Base-by-base conservation (phyloP, 2,888 invertebrate species). In the Argynnis bischoffii region DNA sequence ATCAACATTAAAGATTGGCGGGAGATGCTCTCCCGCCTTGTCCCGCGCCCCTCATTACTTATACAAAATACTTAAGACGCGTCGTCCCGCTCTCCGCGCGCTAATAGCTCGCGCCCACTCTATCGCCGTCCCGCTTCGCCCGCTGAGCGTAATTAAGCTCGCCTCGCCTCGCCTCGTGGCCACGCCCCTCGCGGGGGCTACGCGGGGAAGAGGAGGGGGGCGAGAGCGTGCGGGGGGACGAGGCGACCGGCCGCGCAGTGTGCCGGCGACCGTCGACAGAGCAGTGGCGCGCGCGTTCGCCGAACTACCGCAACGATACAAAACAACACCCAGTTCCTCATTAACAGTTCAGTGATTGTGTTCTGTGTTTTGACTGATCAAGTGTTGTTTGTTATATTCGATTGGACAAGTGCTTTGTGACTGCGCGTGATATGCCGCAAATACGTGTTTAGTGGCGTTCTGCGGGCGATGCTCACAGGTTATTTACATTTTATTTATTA, bases 31-130 rank as follows among this genome's bases (percentile, higher is more conserved):
- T 54, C 57, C 56, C 65, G 55, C 90, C 85, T 85, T 81, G 84
- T 85, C 91, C 88, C 92, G 90, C 92, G 84, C 93, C 93, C 87
- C 93, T 92, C 92, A 93, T 93, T 93, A 93, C 92, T 93, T 93
- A 93, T 93, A 93, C 93, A 93, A 93, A 93, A 93, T 92, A 92
- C 92, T 92, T 92, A 92, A 92, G 92, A 90, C 91, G 91, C 91
- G 90, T 90, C 94, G 92, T 91, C 93, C 90, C 90, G 90, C 94
- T 93, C 94, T 94, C 94, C 93, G 93, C 93, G 93, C 88, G 94
- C 94, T 94, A 94, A 94, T 94, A 94, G 94, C 94, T 93, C 93
- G 94, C 93, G 93, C 93, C 91, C 92, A 89, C 91, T 90, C 86
- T 92, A 90, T 89, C 86, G 88, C 90, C 87, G 87, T 93, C 93